phyloP scores from a whole-genome alignment of 2,113 vertebrate species.

The Chloropsis cyanopogon region DNA sequence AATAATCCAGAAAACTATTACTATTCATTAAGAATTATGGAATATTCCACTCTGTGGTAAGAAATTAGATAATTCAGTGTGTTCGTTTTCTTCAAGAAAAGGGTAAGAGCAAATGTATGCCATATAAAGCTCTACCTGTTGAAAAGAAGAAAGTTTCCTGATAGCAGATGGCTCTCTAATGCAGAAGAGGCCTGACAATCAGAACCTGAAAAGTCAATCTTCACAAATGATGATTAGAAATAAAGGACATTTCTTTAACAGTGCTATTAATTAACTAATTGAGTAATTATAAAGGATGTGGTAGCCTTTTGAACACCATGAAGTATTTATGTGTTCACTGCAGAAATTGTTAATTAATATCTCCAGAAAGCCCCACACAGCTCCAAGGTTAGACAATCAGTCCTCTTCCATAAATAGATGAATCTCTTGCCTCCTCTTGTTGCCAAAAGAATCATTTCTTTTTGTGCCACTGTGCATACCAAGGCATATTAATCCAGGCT shows the following conservation, averaged over 20 bases:
- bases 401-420: background rate
- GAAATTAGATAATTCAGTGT: background rate
- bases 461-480: background rate
- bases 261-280: background rate
- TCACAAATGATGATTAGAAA: background rate
- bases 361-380: background rate
- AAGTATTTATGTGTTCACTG: background rate
- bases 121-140: background rate
- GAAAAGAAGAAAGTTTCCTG: background rate
- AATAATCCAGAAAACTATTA: background rate
- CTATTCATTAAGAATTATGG: background rate
- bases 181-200: background rate
- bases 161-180: background rate
- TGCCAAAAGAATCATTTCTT: background rate
- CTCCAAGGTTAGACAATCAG: background rate
- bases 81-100: background rate
- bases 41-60: background rate
- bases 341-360: background rate
- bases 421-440: background rate
- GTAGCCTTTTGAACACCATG: background rate
- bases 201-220: background rate
- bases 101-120: background rate
- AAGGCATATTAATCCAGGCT: background rate
- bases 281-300: background rate
- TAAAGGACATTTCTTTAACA: background rate